Percentiles rank a stretch among this genome's conserved stretches.
phyloP scores from a whole-genome alignment of 2,888 invertebrate species.

The Alloscopus bannaensis region DNA sequence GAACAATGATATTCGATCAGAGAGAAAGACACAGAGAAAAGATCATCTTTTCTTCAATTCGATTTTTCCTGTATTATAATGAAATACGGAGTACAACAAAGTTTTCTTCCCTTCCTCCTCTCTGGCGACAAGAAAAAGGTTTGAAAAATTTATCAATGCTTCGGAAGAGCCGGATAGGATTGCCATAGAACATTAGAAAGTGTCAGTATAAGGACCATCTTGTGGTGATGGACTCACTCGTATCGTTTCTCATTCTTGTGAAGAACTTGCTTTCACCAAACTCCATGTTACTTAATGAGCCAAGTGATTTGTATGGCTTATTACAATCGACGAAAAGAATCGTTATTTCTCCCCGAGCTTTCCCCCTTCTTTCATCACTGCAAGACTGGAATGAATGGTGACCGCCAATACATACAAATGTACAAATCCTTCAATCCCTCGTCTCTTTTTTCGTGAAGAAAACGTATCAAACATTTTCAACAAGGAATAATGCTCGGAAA shows the following conservation, averaged over 20 bases:
- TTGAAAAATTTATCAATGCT: no score
- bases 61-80: slow-evolving; percentile 32
- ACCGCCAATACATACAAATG: slow-evolving; percentile 1
- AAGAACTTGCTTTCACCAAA: slow-evolving; percentile 25
- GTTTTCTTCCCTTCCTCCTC: slow-evolving; percentile 13
- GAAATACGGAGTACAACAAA: no score
- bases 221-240: not conserved
- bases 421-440: not conserved
- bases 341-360: slow-evolving; percentile 4
- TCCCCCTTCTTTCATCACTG: not conserved
- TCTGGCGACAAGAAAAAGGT: not conserved
- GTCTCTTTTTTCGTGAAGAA: no score
- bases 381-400: not conserved
- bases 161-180: no score
- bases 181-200: no score
- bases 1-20: not conserved
- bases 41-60: slow-evolving; percentile 37
- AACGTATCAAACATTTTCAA: no score
- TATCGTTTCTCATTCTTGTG: slow-evolving; percentile 44
- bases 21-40: not conserved
- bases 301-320: slow-evolving; percentile 50
- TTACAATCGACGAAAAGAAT: slow-evolving; percentile 3
- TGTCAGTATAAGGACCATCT: no score
- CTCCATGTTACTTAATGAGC: slow-evolving; percentile 46
- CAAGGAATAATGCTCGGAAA: no score